Conservation (phyloP, 92 coral and sea anemone species). For the Zoanthus sociatus region DNA sequence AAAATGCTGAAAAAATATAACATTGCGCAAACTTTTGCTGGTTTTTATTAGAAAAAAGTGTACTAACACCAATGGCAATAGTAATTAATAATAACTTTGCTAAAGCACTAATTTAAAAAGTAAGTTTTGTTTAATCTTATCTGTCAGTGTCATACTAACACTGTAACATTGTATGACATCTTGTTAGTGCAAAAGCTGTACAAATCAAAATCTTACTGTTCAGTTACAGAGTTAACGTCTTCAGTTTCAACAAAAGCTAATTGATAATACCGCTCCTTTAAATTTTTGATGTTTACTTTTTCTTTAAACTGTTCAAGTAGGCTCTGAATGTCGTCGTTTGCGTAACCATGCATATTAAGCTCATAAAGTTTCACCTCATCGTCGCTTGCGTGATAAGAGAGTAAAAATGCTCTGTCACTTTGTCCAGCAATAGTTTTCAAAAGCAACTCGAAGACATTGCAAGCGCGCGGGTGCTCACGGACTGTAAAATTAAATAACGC, state of each 20-base stretch:
- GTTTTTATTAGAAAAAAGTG: too few relatives aligned
- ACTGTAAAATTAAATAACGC: constrained; percentile 26
- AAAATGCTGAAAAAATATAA: too few relatives aligned
- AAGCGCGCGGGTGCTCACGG: constrained; percentile 53
- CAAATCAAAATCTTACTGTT: too few relatives aligned
- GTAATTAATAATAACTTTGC: too few relatives aligned
- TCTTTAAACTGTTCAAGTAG: constrained; percentile 9
- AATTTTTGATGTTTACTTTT: constrained; percentile 20
- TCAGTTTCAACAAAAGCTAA: constrained; percentile 40
- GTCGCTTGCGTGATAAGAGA: constrained; percentile 18
- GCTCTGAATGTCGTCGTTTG: neutral
- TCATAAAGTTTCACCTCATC: constrained; percentile 25
- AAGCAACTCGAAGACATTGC: constrained; percentile 35
- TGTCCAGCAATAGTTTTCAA: constrained; percentile 27
- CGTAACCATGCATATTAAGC: constrained; percentile 17
- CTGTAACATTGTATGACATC: too few relatives aligned
- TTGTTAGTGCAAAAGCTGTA: too few relatives aligned
- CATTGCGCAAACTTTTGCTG: too few relatives aligned
- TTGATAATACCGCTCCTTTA: constrained; percentile 40
- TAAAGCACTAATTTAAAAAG: too few relatives aligned
- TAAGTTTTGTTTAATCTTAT: too few relatives aligned
- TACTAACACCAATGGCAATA: too few relatives aligned
- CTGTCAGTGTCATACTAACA: too few relatives aligned
- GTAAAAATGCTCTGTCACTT: constrained; percentile 7
- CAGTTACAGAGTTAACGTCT: neutral